Conservation (phyloP, 2,888 invertebrate genomes). For the Folsomia manolachei region DNA sequence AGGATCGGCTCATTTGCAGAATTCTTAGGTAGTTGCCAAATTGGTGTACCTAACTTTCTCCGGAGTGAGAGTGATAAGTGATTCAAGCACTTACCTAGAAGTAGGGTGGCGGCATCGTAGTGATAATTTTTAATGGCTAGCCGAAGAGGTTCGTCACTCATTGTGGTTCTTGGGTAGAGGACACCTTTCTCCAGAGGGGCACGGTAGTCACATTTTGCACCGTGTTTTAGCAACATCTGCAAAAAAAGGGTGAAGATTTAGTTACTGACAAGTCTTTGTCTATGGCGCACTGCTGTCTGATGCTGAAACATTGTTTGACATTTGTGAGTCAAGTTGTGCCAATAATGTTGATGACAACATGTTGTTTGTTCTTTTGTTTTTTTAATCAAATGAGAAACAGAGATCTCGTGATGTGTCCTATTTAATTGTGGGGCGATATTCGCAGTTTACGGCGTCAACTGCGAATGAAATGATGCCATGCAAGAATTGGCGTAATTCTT, state of each 20-base stretch:
- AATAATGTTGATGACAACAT: too few species aligned
- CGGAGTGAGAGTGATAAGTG: neutral
- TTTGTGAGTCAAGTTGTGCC: too few species aligned
- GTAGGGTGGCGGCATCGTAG: conserved; percentile 59
- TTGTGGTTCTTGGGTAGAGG: conserved; percentile 51
- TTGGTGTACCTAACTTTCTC: neutral
- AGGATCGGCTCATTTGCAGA: neutral
- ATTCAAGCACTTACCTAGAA: conserved; percentile 46
- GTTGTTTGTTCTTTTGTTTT: too few species aligned
- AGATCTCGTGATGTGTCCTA: too few species aligned
- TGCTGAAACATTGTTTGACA: too few species aligned
- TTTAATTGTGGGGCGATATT: too few species aligned
- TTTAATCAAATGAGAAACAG: too few species aligned
- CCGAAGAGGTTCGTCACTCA: conserved; percentile 78
- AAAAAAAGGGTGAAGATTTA: conserved; percentile 10
- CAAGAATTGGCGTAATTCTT: too few species aligned
- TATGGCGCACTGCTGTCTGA: conserved; percentile 23
- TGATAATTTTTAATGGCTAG: conserved; percentile 84
- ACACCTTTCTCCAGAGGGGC: conserved; percentile 66
- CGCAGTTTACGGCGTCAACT: too few species aligned
- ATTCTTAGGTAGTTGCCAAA: too few species aligned
- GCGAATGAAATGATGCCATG: too few species aligned
- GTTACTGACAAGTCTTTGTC: neutral
- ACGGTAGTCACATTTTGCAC: conserved; percentile 76
- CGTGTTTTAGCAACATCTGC: conserved; percentile 68